These are phyloP conservation scores for Cryptocheilus praepositus DNA, from an alignment of 2,888 invertebrate species.

Conservation along the genomic window DNA sequence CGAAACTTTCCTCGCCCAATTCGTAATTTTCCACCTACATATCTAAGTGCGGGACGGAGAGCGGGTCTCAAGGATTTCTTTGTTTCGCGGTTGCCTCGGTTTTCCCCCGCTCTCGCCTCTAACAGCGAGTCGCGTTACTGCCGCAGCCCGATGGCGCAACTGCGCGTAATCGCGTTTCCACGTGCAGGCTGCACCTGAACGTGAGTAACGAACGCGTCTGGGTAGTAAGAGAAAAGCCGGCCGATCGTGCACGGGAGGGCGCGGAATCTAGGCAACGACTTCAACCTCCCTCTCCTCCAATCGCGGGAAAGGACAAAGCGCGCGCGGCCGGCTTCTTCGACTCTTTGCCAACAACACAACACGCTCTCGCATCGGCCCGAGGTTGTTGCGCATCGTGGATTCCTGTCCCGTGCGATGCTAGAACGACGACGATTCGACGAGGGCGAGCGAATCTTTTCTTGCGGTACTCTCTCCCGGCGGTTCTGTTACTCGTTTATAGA, in stretches of 20 bases:
- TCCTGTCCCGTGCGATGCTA: not conserved
- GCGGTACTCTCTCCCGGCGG: too few relatives aligned
- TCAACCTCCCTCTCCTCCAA: not conserved
- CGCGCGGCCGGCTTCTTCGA: constrained; percentile 3
- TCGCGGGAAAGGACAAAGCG: constrained; percentile 7
- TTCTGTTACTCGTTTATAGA: too few relatives aligned
- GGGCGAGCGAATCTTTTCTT: too few relatives aligned
- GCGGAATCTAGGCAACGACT: constrained; percentile 23
- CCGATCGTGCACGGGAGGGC: constrained; percentile 38
- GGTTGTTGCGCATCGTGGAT: not conserved
- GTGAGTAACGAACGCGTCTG: constrained; percentile 61
- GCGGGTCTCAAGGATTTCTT: constrained; percentile 63
- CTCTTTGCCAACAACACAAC: too few relatives aligned
- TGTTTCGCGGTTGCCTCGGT: constrained; percentile 55
- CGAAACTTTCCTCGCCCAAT: too few relatives aligned
- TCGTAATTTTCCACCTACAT: not conserved
- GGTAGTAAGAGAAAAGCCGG: constrained; percentile 10
- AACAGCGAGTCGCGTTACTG: too few relatives aligned
- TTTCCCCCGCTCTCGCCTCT: constrained; percentile 32
- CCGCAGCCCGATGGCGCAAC: constrained; percentile 47
- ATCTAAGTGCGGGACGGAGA: constrained; percentile 16
- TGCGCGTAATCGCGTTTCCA: constrained; percentile 65
- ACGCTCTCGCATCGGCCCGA: not conserved
- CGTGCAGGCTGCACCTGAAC: constrained; percentile 69
- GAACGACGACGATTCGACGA: too few relatives aligned